A percentile compares a stretch with the other conserved stretches of the same genome.
Evolutionary conservation across 2,888 invertebrate species (phyloP).

Genomic region (Merodon equestris): DNA sequence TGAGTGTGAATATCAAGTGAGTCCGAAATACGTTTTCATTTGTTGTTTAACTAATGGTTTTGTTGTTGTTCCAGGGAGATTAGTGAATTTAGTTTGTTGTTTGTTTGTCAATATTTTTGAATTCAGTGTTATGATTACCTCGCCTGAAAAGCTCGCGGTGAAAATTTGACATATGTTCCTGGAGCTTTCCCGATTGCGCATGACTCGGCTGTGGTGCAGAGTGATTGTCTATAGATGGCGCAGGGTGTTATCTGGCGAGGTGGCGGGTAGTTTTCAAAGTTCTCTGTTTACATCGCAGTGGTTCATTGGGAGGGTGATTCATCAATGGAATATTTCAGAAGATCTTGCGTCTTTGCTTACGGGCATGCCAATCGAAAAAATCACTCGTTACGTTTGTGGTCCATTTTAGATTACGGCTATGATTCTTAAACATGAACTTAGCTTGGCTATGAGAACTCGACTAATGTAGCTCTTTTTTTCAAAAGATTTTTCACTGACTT

Average conservation of each 20-base stretch:
- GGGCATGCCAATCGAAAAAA: no score
- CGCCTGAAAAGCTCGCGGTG: conserved; percentile 60
- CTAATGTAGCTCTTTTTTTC: no score
- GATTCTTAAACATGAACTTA: no score
- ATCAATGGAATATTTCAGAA: neutral
- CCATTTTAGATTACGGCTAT: no score
- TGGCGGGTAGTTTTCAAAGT: conserved; percentile 17
- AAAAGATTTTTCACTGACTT: no score
- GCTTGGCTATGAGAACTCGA: no score
- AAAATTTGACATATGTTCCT: conserved; percentile 68
- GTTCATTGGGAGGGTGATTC: neutral
- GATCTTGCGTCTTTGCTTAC: no score
- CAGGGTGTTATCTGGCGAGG: neutral
- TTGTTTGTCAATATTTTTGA: conserved; percentile 64
- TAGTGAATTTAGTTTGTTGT: conserved; percentile 43
- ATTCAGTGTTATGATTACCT: conserved; percentile 65
- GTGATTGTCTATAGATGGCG: conserved; percentile 36
- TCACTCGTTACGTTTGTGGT: no score
- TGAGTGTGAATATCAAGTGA: conserved; percentile 8
- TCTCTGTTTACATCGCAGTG: conserved; percentile 17
- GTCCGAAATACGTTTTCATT: conserved; percentile 27
- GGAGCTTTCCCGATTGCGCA: conserved; percentile 53
- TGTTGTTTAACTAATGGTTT: conserved; percentile 6
- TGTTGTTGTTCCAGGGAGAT: neutral
- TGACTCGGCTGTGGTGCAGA: neutral